Evolutionary conservation across 2,888 invertebrate species (phyloP), one percentile per base, ranked within the genome.

Genomic region (Cantharis rufa): DNA sequence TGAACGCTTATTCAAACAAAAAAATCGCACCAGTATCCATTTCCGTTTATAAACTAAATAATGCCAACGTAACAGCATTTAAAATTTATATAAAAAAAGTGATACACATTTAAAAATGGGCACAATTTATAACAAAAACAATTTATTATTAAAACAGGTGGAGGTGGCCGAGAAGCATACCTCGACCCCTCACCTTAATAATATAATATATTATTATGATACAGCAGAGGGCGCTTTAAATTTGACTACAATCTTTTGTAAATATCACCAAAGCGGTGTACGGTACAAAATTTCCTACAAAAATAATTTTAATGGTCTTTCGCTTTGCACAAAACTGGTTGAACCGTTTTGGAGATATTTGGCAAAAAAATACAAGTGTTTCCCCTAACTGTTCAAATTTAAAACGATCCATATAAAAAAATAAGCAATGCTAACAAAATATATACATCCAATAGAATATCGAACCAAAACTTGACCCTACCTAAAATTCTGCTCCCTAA

Each of bases 61-160:
- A 64, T 64, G 64, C 64, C 64, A 64, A 64, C 64, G 21, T 64
- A 64, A 66, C 64, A 66, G 64, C 64, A 66, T 66, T 48, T 66
- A 63, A 66, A 18, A 66, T 66, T 66, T 66, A 66, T 48, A 48
- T 48, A 48, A 66, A 66, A 66, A 21, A 18, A 24, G 64, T 21
- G 16, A 64, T 18, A 18, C 16, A 18, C 13, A 13, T 64, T 64
- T 21, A 64, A 63, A 64, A 18, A 64, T 64, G 18, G 21, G 64
- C 64, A 64, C 16, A 66, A 66, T 66, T 66, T 24, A 66, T 21
- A 66, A 66, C 64, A 66, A 66, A 66, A 66, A 48, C 48, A 48
- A 48, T n/a, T n/a, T n/a, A n/a, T 48, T 48, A 18, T n/a, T 48
- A 48, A 48, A 48, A 48, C n/a, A n/a, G 2, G n/a, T n/a, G 7